Evolutionary conservation across 2,113 vertebrate genomes (phyloP).

Genomic region (Orientallactaga bullata): DNA sequence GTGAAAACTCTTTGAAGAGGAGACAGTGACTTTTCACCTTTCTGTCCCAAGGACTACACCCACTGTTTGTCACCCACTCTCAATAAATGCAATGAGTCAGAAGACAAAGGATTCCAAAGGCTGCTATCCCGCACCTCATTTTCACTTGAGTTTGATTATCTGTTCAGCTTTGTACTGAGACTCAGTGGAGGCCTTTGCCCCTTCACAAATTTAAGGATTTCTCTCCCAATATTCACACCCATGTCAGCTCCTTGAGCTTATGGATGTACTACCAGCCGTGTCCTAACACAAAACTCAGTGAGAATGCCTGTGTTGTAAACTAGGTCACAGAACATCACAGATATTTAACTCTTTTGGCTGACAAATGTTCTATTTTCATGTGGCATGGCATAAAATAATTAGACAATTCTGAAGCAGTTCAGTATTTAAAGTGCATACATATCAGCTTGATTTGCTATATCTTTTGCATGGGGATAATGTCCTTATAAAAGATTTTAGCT

Average conservation of each 20-base stretch:
- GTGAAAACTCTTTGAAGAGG: neutral
- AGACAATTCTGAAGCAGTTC: neutral
- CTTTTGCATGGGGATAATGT: neutral
- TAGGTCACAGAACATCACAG: neutral
- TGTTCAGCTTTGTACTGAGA: neutral
- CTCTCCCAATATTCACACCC: neutral
- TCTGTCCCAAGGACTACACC: neutral
- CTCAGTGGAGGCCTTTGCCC: neutral
- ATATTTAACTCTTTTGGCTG: neutral
- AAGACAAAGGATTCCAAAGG: neutral
- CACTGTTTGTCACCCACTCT: neutral
- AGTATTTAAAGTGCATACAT: neutral
- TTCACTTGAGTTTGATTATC: neutral
- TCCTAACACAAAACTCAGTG: neutral
- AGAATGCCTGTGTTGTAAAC: neutral
- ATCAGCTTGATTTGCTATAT: neutral
- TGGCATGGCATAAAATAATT: neutral
- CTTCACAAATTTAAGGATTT: neutral
- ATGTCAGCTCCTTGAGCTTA: neutral
- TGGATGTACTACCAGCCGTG: neutral
- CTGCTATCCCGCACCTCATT: neutral
- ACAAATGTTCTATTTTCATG: neutral
- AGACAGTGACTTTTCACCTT: neutral
- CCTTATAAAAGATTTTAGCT: constrained; percentile 3
- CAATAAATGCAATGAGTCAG: neutral